Evolutionary conservation across 2,888 invertebrate genomes (phyloP).

Genomic region (Agrochola litura): DNA sequence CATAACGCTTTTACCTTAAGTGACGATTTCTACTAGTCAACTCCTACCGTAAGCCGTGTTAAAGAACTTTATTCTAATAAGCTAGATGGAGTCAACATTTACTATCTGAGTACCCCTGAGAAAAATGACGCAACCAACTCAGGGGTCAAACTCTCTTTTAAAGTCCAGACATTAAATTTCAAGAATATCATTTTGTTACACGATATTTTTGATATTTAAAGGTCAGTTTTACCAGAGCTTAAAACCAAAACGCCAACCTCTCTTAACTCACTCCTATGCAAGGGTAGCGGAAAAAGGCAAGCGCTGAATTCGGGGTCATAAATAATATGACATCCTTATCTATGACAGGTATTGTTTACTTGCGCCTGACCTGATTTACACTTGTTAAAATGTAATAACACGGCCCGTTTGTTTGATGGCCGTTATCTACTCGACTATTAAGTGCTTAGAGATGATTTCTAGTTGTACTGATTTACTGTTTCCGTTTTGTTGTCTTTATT

Average conservation of each 20-base stretch:
- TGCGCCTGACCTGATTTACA: conserved; percentile 68
- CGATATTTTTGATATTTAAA: background rate
- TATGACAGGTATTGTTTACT: conserved; percentile 73
- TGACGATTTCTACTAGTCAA: too few relatives aligned
- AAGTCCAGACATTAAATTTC: background rate
- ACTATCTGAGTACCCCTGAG: background rate
- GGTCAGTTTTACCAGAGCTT: background rate
- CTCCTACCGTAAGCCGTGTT: too few relatives aligned
- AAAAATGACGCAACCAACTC: background rate
- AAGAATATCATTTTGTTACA: background rate
- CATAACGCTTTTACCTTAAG: too few relatives aligned
- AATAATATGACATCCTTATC: conserved; percentile 80
- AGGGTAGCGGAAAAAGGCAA: conserved; percentile 75
- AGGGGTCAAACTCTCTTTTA: background rate
- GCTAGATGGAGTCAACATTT: background rate
- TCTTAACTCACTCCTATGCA: conserved; percentile 42
- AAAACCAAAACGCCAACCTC: conserved; percentile 21
- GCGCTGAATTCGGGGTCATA: conserved; percentile 80
- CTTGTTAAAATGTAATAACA: conserved; percentile 64
- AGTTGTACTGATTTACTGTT: too few relatives aligned
- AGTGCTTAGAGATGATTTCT: background rate
- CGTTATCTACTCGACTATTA: conserved; percentile 15
- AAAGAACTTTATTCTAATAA: too few relatives aligned
- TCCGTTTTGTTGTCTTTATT: background rate
- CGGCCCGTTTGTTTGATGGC: conserved; percentile 34